Evolutionary conservation across 1,140 invertebrate genomes (phyloP).

Genomic region (Mizuhopecten yessoensis): DNA sequence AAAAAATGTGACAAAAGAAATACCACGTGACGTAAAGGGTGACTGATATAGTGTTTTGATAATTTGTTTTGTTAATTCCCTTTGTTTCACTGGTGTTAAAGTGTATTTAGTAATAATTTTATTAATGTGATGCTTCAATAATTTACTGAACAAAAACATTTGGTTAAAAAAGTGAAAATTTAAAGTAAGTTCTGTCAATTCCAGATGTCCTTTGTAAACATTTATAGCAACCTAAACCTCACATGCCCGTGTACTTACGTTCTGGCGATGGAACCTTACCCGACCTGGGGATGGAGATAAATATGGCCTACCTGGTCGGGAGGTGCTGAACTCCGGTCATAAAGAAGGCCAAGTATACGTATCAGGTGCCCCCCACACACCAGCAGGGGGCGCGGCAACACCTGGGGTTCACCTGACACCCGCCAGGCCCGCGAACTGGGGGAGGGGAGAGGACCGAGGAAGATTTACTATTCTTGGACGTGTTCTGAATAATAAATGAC

Average conservation of each 20-base stretch:
- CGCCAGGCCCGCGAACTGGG: not conserved
- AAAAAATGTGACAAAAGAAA: too few species aligned
- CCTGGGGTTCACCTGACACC: slow-evolving; percentile 21
- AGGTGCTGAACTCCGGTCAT: slow-evolving; percentile 28
- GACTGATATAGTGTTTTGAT: too few species aligned
- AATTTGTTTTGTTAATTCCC: too few species aligned
- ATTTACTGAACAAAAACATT: too few species aligned
- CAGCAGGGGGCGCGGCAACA: slow-evolving; percentile 17
- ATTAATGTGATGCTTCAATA: too few species aligned
- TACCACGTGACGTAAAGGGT: too few species aligned
- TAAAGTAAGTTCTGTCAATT: not conserved
- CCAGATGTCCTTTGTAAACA: not conserved
- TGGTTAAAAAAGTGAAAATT: too few species aligned
- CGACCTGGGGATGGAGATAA: not conserved
- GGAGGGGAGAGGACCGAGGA: not conserved
- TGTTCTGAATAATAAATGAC: not conserved
- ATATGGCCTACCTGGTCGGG: not conserved
- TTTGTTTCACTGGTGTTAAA: too few species aligned
- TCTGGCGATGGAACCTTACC: not conserved
- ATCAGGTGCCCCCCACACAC: slow-evolving; percentile 14
- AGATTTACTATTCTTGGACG: not conserved
- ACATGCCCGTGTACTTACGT: not conserved
- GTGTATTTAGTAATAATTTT: too few species aligned
- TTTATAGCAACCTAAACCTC: not conserved
- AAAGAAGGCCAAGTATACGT: slow-evolving; percentile 3